Conservation (phyloP, 2,888 invertebrate genomes). For the Tortrix viridana region DNA sequence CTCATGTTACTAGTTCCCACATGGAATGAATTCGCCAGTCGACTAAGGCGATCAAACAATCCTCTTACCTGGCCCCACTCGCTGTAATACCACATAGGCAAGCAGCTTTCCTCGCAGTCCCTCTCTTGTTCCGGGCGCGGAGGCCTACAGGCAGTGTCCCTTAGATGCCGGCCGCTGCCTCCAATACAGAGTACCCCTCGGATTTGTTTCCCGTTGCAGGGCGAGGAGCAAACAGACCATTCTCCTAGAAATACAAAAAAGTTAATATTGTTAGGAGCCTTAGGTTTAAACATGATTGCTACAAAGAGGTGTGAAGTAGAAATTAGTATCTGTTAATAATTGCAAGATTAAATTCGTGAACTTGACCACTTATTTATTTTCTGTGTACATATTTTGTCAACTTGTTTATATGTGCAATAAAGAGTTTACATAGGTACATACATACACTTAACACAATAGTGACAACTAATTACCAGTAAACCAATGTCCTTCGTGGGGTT, state of each 20-base stretch:
- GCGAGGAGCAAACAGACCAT: slow-evolving; percentile 81
- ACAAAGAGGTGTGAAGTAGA: no score
- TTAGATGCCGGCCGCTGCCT: slow-evolving; percentile 81
- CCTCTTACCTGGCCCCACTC: slow-evolving; percentile 88
- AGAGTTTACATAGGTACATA: no score
- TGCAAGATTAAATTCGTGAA: no score
- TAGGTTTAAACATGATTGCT: no score
- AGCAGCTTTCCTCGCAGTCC: slow-evolving; percentile 85
- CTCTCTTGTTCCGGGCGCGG: slow-evolving; percentile 87
- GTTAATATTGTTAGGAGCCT: not conserved
- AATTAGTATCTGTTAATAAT: no score
- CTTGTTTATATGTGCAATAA: no score
- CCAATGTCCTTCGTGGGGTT: slow-evolving; percentile 90
- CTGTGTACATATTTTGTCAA: no score
- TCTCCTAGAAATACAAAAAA: slow-evolving; percentile 57
- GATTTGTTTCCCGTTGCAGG: slow-evolving; percentile 83
- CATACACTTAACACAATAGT: not conserved
- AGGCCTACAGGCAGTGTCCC: slow-evolving; percentile 84
- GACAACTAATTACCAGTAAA: slow-evolving; percentile 85
- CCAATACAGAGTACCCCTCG: slow-evolving; percentile 88
- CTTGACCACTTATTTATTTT: no score
- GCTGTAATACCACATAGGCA: slow-evolving; percentile 88
- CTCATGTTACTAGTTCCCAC: no score
- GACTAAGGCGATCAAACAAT: not conserved
- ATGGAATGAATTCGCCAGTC: no score